Evolutionary conservation across 2,888 invertebrate genomes (phyloP).

Genomic region (Mimumesa dahlbomi): DNA sequence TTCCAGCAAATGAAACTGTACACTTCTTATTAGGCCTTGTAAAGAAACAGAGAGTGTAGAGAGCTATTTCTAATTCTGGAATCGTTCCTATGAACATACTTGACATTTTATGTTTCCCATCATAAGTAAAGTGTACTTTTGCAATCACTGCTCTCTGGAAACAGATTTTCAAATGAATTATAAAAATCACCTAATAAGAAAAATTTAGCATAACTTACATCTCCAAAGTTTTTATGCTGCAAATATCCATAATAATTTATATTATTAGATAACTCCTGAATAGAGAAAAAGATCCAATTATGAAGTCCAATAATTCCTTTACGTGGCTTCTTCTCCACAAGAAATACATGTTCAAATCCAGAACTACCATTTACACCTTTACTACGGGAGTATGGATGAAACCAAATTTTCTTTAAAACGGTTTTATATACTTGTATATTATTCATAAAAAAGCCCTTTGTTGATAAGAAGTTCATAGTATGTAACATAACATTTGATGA

Average conservation of each 20-base stretch:
- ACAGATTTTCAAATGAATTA: background rate
- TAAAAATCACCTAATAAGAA: background rate
- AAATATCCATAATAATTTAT: conserved; percentile 80
- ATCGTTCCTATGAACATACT: conserved; percentile 81
- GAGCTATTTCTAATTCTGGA: conserved; percentile 83
- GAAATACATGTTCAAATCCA: conserved; percentile 84
- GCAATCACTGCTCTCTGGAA: conserved; percentile 75
- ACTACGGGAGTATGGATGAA: conserved; percentile 80
- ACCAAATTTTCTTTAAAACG: conserved; percentile 72
- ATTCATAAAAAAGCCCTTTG: conserved; percentile 56
- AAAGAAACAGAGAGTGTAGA: conserved; percentile 83
- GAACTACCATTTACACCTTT: conserved; percentile 80
- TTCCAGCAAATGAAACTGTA: conserved; percentile 76
- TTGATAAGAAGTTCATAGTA: conserved; percentile 61
- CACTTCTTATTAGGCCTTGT: conserved; percentile 80
- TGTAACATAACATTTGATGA: conserved; percentile 44
- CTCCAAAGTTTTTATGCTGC: conserved; percentile 67
- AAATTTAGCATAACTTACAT: conserved; percentile 63
- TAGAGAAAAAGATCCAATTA: conserved; percentile 83
- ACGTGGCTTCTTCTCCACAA: conserved; percentile 81
- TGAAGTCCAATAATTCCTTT: conserved; percentile 82
- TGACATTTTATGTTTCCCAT: conserved; percentile 75
- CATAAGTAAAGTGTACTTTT: conserved; percentile 77
- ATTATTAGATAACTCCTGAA: conserved; percentile 79
- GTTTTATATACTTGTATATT: conserved; percentile 64